Evolutionary conservation across 2,113 vertebrate species (phyloP), one percentile per base, ranked within the genome.

Genomic region (Lontra canadensis): DNA sequence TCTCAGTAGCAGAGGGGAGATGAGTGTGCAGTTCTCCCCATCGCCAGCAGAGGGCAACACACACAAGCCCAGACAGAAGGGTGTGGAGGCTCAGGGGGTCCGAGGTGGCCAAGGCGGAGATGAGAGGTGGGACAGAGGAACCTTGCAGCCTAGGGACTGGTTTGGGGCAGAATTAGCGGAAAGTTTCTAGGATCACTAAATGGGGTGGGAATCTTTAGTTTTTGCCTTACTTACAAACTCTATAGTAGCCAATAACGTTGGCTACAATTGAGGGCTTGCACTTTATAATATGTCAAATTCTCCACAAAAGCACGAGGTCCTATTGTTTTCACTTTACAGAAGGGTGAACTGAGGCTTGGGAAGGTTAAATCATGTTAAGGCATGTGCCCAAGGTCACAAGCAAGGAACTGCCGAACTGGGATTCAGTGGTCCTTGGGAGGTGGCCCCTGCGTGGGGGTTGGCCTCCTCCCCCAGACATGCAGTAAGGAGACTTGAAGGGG

Each of bases 31-130:
- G 78, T 97, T 93, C 88, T 63, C 1, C 20, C 17, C 73, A 15
- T 5, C 12, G 96, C 95, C 97, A 96, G 97, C 88, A 98, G 97
- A 97, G 97, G 91, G 91, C 71, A 63, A 94, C 90, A 90, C 84
- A 67, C 80, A 25, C 92, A 84, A 88, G 44, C 84, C 71, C 69
- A 44, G 83, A 47, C 20, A 10, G 57, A 63, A 63, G 76, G 67
- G 74, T 47, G 49, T 7, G 0, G 63, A n/a, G 96, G 44, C 25
- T 7, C 7, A 36, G n/a, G 11, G 11, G 52, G 78, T 25, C 25
- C 3, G 26, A 34, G 47, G 20, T 25, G 90, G 49, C 34, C 5
- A 23, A n/a, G 44, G 2, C 61, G 1, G 25, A 7, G 81, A 2
- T 23, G 47, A 80, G 57, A 52, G 57, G 13, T 49, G 25, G 11